These are phyloP conservation scores for Piscicola geometra DNA, from an alignment of 2,888 invertebrate genomes.

Conservation along the genomic window DNA sequence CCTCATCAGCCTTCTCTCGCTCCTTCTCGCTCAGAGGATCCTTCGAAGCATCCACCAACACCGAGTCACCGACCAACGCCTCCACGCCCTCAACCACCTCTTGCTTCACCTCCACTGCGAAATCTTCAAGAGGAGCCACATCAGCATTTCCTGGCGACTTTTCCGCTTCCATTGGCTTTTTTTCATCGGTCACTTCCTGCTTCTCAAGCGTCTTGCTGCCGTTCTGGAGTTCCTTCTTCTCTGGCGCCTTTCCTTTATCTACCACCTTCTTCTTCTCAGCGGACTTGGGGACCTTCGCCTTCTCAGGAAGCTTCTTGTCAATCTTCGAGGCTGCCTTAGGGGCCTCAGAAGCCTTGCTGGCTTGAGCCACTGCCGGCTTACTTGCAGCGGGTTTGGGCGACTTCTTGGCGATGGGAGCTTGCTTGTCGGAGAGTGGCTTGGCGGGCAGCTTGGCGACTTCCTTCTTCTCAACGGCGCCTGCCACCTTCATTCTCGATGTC, in stretches of 20 bases:
- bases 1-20: slow-evolving; percentile 1
- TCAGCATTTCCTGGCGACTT: no score
- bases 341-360: not conserved
- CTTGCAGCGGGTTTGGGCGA: no score
- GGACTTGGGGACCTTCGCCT: not conserved
- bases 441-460: not conserved
- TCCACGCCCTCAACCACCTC: not conserved
- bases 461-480: not conserved
- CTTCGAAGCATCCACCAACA: not conserved
- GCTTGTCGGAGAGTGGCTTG: not conserved
- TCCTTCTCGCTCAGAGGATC: slow-evolving; percentile 20
- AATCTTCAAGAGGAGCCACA: not conserved
- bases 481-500: not conserved
- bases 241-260: slow-evolving; percentile 2
- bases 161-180: no score
- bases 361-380: not conserved
- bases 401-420: not conserved
- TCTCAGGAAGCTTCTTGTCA: not conserved
- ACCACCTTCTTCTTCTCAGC: slow-evolving; percentile 4
- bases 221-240: slow-evolving; percentile 18
- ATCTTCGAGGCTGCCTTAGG: not conserved
- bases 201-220: not conserved
- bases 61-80: not conserved
- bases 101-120: not conserved
- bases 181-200: no score